Conservation (phyloP, 2,888 invertebrate species). For the Coenonympha arcania region DNA sequence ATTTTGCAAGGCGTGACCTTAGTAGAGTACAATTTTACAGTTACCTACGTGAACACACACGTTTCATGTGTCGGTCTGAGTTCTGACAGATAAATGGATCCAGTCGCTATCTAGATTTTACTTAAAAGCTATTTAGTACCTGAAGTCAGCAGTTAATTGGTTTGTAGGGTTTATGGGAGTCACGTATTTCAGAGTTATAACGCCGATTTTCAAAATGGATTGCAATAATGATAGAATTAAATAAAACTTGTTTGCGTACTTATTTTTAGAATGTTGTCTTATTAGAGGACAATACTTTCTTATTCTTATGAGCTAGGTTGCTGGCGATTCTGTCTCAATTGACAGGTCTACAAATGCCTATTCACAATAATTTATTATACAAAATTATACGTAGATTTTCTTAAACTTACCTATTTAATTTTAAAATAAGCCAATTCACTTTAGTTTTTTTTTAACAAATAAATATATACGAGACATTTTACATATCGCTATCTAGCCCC, state of each 20-base stretch:
- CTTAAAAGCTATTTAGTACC: conserved; percentile 9
- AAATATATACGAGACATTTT: too few relatives aligned
- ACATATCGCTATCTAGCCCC: too few relatives aligned
- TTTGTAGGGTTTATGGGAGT: conserved; percentile 1
- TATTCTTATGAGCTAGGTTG: too few relatives aligned
- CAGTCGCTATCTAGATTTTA: conserved; percentile 12
- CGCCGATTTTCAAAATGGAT: not conserved
- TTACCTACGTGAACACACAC: conserved; percentile 1
- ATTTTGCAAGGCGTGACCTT: not conserved
- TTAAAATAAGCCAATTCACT: too few relatives aligned
- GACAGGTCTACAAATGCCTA: too few relatives aligned
- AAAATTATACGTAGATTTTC: too few relatives aligned
- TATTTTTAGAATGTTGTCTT: not conserved
- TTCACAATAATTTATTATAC: too few relatives aligned
- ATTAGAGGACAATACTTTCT: not conserved
- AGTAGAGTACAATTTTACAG: not conserved
- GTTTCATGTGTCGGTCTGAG: conserved; percentile 7
- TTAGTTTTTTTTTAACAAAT: too few relatives aligned
- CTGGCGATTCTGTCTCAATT: too few relatives aligned
- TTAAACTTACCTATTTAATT: too few relatives aligned
- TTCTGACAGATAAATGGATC: conserved; percentile 12
- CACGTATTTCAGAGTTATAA: conserved; percentile 2
- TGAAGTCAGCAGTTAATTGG: conserved; percentile 8
- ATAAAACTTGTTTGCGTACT: not conserved
- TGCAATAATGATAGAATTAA: not conserved